These are phyloP conservation scores for Muricea muricata DNA, from an alignment of 92 coral and sea anemone genomes.

Conservation along the genomic window DNA sequence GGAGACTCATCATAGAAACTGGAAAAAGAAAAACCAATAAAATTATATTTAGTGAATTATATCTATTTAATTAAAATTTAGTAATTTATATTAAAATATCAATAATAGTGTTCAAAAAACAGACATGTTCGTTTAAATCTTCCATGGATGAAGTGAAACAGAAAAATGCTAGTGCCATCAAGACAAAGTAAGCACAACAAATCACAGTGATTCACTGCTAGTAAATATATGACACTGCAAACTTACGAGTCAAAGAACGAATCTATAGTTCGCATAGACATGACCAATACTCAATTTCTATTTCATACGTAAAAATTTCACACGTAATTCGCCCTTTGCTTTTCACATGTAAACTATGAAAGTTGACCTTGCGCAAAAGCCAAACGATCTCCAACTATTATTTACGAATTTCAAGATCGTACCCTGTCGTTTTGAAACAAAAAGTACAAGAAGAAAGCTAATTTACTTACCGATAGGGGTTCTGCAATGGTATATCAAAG, in stretches of 20 bases:
- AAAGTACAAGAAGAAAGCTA: not conserved
- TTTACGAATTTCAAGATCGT: not conserved
- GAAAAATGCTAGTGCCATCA: too few relatives aligned
- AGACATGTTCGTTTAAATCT: too few relatives aligned
- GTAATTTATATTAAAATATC: too few relatives aligned
- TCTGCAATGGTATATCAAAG: conserved; percentile 41
- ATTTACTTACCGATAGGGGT: conserved; percentile 31
- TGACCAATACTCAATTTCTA: not conserved
- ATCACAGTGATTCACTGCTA: conserved; percentile 1
- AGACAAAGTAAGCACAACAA: not conserved
- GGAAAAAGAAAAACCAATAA: not conserved
- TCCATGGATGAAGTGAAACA: too few relatives aligned
- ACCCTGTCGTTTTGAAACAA: not conserved
- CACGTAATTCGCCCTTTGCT: not conserved
- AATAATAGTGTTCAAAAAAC: too few relatives aligned
- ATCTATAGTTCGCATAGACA: not conserved
- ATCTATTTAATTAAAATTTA: too few relatives aligned
- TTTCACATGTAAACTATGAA: not conserved
- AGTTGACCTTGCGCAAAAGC: not conserved
- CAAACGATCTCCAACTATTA: conserved; percentile 6
- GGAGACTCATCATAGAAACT: conserved; percentile 28
- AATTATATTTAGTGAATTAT: not conserved
- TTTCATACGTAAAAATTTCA: not conserved
- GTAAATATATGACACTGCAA: not conserved
- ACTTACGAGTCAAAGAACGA: not conserved